phyloP scores from a whole-genome alignment of 2,113 vertebrate genomes.

The Columba livia region DNA sequence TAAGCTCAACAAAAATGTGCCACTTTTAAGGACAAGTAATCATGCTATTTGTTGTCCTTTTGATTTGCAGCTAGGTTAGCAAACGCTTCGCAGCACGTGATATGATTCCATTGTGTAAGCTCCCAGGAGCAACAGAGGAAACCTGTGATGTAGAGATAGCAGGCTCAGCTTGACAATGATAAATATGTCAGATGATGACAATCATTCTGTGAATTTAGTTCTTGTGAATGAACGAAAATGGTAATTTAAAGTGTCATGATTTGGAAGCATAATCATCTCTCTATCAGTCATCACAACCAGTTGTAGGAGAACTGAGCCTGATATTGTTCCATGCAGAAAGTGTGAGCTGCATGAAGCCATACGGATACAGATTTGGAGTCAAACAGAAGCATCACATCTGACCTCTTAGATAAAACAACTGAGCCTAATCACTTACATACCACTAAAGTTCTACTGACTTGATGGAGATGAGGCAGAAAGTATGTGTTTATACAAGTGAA shows the following conservation, averaged over 20 bases:
- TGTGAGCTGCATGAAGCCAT: not conserved
- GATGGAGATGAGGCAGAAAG: not conserved
- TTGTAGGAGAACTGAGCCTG: not conserved
- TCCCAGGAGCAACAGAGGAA: constrained; percentile 33
- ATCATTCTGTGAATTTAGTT: constrained; percentile 24
- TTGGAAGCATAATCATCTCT: constrained; percentile 25
- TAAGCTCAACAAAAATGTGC: not conserved
- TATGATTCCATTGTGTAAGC: not conserved
- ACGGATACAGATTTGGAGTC: not conserved
- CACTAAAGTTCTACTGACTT: not conserved
- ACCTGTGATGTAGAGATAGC: constrained; percentile 1
- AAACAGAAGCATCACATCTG: not conserved
- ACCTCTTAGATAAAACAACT: not conserved
- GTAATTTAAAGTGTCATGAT: constrained; percentile 53
- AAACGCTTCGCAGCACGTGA: not conserved
- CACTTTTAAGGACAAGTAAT: not conserved
- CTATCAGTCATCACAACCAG: constrained; percentile 13
- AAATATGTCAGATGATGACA: constrained; percentile 50
- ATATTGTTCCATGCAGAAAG: not conserved
- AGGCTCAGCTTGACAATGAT: constrained; percentile 34
- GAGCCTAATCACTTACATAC: not conserved
- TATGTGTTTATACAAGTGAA: not conserved
- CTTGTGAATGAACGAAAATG: constrained; percentile 55
- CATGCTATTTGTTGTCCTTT: constrained; percentile 13
- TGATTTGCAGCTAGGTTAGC: constrained; percentile 34